Evolutionary conservation across 1,140 invertebrate genomes (phyloP), one percentile per base, ranked within the genome.

Genomic region (Diabrotica virgifera): DNA sequence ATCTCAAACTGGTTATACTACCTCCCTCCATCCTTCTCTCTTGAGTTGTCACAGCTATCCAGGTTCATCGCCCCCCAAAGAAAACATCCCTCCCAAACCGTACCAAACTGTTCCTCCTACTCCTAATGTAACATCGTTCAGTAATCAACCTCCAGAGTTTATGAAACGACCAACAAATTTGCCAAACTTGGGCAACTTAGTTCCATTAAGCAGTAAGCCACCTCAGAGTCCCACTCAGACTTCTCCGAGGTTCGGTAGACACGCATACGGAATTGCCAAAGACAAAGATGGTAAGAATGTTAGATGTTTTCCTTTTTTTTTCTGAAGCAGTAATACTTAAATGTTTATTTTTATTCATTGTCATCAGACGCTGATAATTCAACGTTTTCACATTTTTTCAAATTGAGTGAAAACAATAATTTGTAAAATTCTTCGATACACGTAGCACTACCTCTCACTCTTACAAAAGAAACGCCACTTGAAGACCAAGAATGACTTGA

Each of bases 221-320:
- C 78, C 78, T 0, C 78, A 79, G 62, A 78, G 77, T 67, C 78
- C 78, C 2, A 79, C 77, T 5, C 76, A 78, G 51, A 77, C 77
- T 5, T 76, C 76, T 5, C 74, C 78, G 0, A 65, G 77, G n/a
- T 62, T 74, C n/a, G 51, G 70, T 0, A 64, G 77, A 52, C 76
- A 62, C 13, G 24, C 35, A n/a, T 10, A 37, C 35, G 66, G 68
- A 63, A 24, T 24, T 24, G 24, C 1, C 1, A 24, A 24, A 24
- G 24, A 24, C 24, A 66, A 58, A 59, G 66, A 66, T n/a, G 38
- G 63, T 59, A 64, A 50, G 46, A 13, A 62, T 24, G 5, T 24
- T 24, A 24, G 24, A 4, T 24, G 1, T 24, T 24, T 24, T 24
- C 4, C 4, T 24, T 24, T 24, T 24, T 24, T 24, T 24, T 24